Evolutionary conservation across 2,888 invertebrate species (phyloP).

Genomic region (Eristalis pertinax): DNA sequence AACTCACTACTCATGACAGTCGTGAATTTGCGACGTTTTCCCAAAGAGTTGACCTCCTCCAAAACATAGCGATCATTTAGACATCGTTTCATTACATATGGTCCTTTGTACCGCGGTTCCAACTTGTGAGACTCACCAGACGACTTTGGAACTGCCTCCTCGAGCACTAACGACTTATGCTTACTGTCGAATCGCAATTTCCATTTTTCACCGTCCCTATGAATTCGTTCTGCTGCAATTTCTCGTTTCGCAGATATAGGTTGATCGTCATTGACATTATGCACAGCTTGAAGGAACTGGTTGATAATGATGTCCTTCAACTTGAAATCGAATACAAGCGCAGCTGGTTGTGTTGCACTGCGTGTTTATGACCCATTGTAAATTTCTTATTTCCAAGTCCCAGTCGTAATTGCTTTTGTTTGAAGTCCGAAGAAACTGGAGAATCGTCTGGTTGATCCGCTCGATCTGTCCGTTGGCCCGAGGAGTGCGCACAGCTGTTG

Average conservation of each 20-base stretch:
- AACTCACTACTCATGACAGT: background rate
- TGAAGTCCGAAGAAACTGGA: background rate
- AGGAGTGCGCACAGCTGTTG: too few species aligned
- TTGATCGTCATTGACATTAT: too few species aligned
- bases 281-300: too few species aligned
- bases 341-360: background rate
- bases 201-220: background rate
- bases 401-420: background rate
- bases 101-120: background rate
- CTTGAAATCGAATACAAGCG: constrained; percentile 10
- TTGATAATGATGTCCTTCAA: background rate
- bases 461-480: background rate
- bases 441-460: background rate
- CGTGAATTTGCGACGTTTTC: background rate
- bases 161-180: background rate
- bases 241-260: too few species aligned
- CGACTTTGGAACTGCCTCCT: background rate
- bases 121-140: background rate
- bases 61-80: background rate
- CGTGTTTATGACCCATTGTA: background rate
- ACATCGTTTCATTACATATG: background rate
- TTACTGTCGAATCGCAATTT: background rate
- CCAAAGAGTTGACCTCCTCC: background rate
- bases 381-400: background rate
- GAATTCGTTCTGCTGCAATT: too few species aligned